Evolutionary conservation across 2,888 invertebrate species (phyloP), one percentile per base, ranked within the genome.

Genomic region (Caenorhabditis sp.): DNA sequence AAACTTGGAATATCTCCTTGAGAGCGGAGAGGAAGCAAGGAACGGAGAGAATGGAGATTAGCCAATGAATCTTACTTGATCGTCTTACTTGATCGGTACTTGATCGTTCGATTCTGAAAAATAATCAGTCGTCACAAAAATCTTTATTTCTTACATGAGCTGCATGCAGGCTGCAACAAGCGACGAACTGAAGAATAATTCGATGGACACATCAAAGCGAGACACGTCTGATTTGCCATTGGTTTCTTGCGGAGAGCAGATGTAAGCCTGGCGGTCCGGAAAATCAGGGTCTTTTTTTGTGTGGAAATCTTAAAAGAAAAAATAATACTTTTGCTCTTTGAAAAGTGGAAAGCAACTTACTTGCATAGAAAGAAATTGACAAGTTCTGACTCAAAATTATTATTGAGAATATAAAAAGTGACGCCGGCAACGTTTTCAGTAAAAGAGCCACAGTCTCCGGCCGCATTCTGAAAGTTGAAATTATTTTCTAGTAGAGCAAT

Each of bases 161-260:
- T n/a, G n/a, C n/a, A n/a, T n/a, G n/a, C n/a, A n/a, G n/a, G n/a
- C n/a, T n/a, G n/a, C n/a, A n/a, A n/a, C n/a, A n/a, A n/a, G n/a
- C n/a, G n/a, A n/a, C n/a, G n/a, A n/a, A n/a, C n/a, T n/a, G n/a
- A n/a, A n/a, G n/a, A n/a, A n/a, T n/a, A n/a, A 13, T 8, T 58
- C 20, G 3, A 15, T 9, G 47, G 67, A 76, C 0, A 28, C 40
- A 1, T 37, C 28, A 22, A 40, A 3, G 0, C 60, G 2, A 11
- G 26, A 8, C 2, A 55, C n/a, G n/a, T 26, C 28, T 6, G 60
- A 18, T n/a, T 55, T 13, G 28, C 20, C 18, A 20, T 74, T 44
- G 47, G 44, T 28, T 22, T 67, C 65, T 20, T 37, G 18, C 2
- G 76, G 50, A n/a, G 61, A 76, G 24, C 76, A 76, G 11, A 60